These are phyloP conservation scores for Sepiola atlantica DNA, from an alignment of 2,888 invertebrate genomes.

Conservation along the genomic window DNA sequence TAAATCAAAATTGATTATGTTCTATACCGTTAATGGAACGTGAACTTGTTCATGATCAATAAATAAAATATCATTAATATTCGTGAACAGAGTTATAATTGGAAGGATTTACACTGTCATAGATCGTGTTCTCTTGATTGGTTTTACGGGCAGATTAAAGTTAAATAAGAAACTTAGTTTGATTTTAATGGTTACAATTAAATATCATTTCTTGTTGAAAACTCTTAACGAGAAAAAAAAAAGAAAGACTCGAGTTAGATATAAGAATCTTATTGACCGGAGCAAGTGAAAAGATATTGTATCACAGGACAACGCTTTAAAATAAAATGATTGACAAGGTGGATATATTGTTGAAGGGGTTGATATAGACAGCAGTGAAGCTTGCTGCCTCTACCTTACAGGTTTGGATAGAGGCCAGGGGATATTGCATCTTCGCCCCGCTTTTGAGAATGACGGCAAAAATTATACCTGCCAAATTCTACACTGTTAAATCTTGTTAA, in stretches of 20 bases:
- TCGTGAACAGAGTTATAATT: no score
- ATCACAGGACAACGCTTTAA: background rate
- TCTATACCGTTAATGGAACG: no score
- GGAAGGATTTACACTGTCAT: no score
- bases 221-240: background rate
- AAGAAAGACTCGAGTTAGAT: background rate
- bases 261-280: background rate
- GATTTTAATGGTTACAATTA: no score
- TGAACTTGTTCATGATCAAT: no score
- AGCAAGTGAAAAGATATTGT: background rate
- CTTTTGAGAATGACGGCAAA: background rate
- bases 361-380: background rate
- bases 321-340: background rate
- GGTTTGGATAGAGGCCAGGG: background rate
- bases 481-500: constrained; percentile 32
- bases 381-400: background rate
- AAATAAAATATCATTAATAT: no score
- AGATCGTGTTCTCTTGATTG: no score
- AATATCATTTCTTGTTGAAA: no score
- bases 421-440: background rate
- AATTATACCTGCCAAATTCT: constrained; percentile 32
- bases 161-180: no score
- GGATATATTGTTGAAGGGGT: background rate
- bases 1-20: no score
- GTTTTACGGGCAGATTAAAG: no score